These are phyloP conservation scores for Heteronetta atricapilla DNA, from an alignment of 2,113 vertebrate genomes.

Conservation along the genomic window DNA sequence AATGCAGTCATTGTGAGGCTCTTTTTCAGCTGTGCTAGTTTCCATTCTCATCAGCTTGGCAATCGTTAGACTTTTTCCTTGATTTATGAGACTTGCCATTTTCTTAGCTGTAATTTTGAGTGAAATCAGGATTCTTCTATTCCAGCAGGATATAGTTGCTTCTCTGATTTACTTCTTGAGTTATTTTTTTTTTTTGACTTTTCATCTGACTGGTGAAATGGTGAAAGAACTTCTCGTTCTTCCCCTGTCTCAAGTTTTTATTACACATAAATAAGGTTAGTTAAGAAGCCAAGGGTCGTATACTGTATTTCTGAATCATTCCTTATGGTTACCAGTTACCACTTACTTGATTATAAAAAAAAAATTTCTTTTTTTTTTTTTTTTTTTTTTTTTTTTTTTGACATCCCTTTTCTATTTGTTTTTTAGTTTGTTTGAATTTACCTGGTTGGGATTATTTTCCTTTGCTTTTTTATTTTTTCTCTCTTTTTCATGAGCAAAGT, in stretches of 20 bases:
- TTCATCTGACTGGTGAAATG: not conserved
- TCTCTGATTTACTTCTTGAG: not conserved
- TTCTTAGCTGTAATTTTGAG: not conserved
- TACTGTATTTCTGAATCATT: not conserved
- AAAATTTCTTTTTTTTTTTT: no score
- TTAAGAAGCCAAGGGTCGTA: not conserved
- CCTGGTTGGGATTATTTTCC: not conserved
- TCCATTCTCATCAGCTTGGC: not conserved
- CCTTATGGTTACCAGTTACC: not conserved
- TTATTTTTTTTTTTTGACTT: not conserved
- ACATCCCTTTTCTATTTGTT: no score
- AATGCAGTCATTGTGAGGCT: not conserved
- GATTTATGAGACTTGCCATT: not conserved
- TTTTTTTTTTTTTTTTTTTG: no score
- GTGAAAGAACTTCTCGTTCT: not conserved
- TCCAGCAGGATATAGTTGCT: not conserved
- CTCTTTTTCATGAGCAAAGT: not conserved
- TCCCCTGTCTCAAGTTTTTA: not conserved
- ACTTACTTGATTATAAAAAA: not conserved
- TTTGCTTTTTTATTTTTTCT: no score
- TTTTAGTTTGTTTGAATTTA: not conserved
- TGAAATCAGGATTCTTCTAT: not conserved
- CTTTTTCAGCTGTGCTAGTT: not conserved
- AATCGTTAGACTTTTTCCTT: not conserved
- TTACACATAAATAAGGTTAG: not conserved